Conservation (phyloP, 2,113 vertebrate species). For the Pteropus alecto region DNA sequence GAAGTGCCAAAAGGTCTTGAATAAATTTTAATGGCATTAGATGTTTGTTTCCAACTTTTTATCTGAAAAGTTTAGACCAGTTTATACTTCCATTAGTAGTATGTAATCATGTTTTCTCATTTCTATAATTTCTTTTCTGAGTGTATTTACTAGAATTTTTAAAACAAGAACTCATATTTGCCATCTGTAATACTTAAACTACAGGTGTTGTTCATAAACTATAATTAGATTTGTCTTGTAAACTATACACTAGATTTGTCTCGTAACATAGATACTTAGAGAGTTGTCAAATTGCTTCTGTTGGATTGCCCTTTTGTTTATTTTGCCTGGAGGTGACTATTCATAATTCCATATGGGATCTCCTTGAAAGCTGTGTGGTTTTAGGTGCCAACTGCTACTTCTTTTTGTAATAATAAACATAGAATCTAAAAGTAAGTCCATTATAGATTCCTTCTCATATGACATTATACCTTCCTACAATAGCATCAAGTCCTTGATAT, state of each 20-base stretch:
- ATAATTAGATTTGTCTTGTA: not conserved
- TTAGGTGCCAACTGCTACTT: conserved; percentile 66
- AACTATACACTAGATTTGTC: too few species aligned
- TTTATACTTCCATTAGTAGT: not conserved
- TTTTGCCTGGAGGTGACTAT: conserved; percentile 63
- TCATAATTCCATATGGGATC: conserved; percentile 49
- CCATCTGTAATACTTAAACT: not conserved
- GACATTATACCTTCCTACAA: conserved; percentile 43
- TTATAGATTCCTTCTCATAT: conserved; percentile 58
- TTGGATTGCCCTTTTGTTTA: conserved; percentile 52
- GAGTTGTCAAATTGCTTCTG: conserved; percentile 38
- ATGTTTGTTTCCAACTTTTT: not conserved
- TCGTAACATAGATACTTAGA: not conserved
- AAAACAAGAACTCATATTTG: not conserved
- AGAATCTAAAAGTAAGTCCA: conserved; percentile 46
- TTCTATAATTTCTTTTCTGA: not conserved
- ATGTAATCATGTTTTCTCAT: not conserved
- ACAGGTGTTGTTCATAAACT: not conserved
- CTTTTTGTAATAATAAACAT: conserved; percentile 38
- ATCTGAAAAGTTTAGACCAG: not conserved
- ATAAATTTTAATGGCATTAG: not conserved
- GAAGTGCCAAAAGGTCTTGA: not conserved
- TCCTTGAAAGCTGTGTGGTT: conserved; percentile 61
- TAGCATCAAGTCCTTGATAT: not conserved
- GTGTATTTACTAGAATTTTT: not conserved